These are phyloP conservation scores for Tachyglossus aculeatus DNA, from an alignment of 2,797 vertebrate genomes.

Conservation along the genomic window DNA sequence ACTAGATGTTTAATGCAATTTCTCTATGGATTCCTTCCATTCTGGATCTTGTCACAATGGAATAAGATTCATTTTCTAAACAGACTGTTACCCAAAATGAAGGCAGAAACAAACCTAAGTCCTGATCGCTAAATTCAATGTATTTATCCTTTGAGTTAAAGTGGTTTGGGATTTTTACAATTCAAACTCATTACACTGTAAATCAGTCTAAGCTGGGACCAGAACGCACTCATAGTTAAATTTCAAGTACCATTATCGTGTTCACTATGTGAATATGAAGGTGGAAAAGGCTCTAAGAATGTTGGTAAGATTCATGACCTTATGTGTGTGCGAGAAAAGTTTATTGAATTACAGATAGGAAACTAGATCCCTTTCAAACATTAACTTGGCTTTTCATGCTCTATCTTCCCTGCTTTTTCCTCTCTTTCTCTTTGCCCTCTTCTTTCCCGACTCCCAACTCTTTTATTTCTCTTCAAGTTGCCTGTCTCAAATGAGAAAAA, in stretches of 20 bases:
- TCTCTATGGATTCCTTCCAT: conserved; percentile 2
- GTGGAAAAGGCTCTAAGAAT: background rate
- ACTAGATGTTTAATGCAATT: background rate
- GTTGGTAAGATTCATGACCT: conserved; percentile 5
- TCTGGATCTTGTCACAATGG: background rate
- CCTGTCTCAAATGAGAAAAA: too few species aligned
- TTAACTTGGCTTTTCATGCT: background rate
- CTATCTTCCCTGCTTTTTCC: conserved; percentile 31
- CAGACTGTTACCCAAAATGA: background rate
- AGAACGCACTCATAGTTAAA: background rate
- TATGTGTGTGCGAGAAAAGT: conserved; percentile 22
- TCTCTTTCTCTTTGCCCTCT: conserved; percentile 41
- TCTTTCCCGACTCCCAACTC: too few species aligned
- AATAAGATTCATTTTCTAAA: background rate
- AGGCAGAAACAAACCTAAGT: accelerated
- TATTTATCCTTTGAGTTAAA: background rate
- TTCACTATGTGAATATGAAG: background rate
- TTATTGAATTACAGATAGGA: conserved; percentile 10
- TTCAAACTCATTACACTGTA: background rate
- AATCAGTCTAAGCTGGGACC: background rate
- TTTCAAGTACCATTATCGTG: background rate
- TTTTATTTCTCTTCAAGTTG: too few species aligned
- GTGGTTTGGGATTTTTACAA: conserved; percentile 9
- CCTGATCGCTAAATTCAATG: background rate
- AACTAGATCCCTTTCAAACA: background rate